Conservation (phyloP, 2,888 invertebrate species). For the Ophion costatus region DNA sequence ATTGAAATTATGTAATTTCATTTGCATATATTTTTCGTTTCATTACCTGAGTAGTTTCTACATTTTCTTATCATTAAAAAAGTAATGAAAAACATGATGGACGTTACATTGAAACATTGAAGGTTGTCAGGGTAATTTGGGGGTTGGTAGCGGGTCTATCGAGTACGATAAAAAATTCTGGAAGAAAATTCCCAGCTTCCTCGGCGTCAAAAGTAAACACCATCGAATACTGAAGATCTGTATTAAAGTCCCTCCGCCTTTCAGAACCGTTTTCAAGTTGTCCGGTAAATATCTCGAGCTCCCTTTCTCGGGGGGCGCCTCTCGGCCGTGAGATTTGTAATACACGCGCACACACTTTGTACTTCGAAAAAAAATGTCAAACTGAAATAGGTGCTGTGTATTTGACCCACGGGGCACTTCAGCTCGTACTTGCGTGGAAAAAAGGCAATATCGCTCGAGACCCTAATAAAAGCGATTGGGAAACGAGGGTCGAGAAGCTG, state of each 20-base stretch:
- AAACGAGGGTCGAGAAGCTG: slow-evolving; percentile 25
- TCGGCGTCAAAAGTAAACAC: neutral
- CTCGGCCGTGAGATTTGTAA: slow-evolving; percentile 17
- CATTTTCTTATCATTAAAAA: no score
- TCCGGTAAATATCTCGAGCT: slow-evolving; percentile 4
- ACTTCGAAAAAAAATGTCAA: slow-evolving; percentile 9
- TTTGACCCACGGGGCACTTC: neutral
- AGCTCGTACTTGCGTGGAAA: neutral
- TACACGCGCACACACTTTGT: slow-evolving; percentile 24
- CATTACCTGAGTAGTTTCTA: no score
- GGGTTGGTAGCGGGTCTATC: neutral
- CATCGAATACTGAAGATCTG: neutral
- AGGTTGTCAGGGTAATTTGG: neutral
- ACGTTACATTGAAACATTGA: neutral
- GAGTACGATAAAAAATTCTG: no score
- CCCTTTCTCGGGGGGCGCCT: neutral
- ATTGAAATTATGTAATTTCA: no score
- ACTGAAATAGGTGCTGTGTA: neutral
- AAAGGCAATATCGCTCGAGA: slow-evolving; percentile 28
- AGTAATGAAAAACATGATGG: neutral
- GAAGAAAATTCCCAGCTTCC: neutral
- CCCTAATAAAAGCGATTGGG: slow-evolving; percentile 15
- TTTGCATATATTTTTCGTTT: no score
- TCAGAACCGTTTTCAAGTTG: neutral
- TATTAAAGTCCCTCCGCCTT: neutral